These are phyloP conservation scores for Lepidocolaptes lacrymiger DNA, from an alignment of 2,797 vertebrate genomes.

Conservation along the genomic window DNA sequence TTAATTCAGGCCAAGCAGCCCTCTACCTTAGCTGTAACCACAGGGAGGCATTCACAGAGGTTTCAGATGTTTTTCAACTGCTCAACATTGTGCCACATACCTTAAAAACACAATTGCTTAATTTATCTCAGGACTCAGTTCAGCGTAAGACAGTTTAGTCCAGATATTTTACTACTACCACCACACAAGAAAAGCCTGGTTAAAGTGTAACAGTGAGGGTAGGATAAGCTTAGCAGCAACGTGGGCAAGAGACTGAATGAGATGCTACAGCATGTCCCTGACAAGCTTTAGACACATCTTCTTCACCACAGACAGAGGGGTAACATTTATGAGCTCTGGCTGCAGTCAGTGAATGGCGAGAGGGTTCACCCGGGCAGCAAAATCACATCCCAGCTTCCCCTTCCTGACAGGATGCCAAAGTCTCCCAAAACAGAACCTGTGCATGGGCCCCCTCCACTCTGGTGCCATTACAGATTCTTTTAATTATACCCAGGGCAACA, in stretches of 20 bases:
- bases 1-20: not conserved
- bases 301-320: not conserved
- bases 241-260: rapidly evolving
- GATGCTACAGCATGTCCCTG: not conserved
- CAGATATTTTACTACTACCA: not conserved
- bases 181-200: too few relatives aligned
- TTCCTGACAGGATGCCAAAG: not conserved
- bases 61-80: not conserved
- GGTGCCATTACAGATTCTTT: not conserved
- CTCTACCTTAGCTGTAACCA: not conserved
- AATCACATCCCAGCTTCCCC: not conserved
- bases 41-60: not conserved
- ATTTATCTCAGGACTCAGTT: not conserved
- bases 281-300: not conserved
- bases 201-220: not conserved
- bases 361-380: not conserved
- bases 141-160: not conserved
- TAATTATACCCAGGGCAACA: not conserved
- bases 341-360: rapidly evolving
- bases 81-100: rapidly evolving
- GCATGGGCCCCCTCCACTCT: not conserved
- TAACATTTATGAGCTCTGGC: rapidly evolving
- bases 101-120: not conserved
- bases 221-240: rapidly evolving
- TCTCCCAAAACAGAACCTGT: not conserved